Evolutionary conservation across 2,888 invertebrate species (phyloP).

Genomic region (Junonia oenone): DNA sequence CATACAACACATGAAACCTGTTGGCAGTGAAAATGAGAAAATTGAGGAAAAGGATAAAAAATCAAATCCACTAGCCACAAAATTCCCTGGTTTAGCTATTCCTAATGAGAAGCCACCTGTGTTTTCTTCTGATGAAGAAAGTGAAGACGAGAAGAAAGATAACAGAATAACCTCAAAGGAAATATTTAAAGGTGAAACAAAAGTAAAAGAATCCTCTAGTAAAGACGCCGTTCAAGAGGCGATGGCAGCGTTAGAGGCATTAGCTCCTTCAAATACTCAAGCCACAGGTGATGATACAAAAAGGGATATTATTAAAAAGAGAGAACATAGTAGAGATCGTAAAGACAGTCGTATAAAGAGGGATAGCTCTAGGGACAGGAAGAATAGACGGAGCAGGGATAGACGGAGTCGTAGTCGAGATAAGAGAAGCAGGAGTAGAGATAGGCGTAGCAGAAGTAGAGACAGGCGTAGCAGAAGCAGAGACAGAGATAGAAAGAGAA

Average conservation of each 20-base stretch:
- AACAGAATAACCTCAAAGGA: slow-evolving; percentile 63
- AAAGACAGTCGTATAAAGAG: slow-evolving; percentile 43
- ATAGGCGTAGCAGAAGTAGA: slow-evolving; percentile 36
- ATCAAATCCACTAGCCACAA: slow-evolving; percentile 56
- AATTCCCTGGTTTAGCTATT: slow-evolving; percentile 90
- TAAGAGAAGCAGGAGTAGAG: slow-evolving; percentile 40
- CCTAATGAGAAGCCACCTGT: slow-evolving; percentile 84
- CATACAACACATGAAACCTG: slow-evolving; percentile 87
- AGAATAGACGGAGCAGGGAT: slow-evolving; percentile 35
- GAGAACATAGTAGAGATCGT: slow-evolving; percentile 45
- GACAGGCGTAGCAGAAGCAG: slow-evolving; percentile 40
- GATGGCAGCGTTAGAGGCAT: slow-evolving; percentile 91
- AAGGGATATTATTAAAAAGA: slow-evolving; percentile 42
- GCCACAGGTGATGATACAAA: slow-evolving; percentile 35
- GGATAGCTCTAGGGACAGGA: slow-evolving; percentile 47
- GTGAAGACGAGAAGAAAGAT: slow-evolving; percentile 49
- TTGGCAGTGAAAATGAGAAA: slow-evolving; percentile 42
- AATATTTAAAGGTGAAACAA: slow-evolving; percentile 62
- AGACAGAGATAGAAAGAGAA: slow-evolving; percentile 39
- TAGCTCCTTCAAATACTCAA: slow-evolving; percentile 83
- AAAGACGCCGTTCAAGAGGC: slow-evolving; percentile 85
- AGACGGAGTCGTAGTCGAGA: slow-evolving; percentile 42
- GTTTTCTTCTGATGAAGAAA: slow-evolving; percentile 60
- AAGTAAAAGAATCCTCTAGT: slow-evolving; percentile 35
- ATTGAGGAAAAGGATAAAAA: slow-evolving; percentile 12